A percentile compares a stretch with the other conserved stretches of the same genome.
Evolutionary conservation across 2,888 invertebrate species (phyloP).

Genomic region (Drosophila fungiperda): DNA sequence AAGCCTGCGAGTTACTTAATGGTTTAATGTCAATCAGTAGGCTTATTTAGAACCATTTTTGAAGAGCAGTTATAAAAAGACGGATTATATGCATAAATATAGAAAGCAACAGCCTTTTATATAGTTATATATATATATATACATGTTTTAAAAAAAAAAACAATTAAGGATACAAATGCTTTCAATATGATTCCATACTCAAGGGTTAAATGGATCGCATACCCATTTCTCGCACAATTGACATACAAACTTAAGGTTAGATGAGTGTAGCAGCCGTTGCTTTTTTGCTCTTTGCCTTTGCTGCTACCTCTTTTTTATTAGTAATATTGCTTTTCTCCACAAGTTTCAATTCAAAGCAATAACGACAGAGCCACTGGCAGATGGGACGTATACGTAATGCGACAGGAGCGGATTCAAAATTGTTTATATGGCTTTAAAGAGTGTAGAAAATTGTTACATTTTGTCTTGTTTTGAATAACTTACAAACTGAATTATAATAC

Average conservation of each 20-base stretch:
- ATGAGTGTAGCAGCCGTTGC: conserved; percentile 49
- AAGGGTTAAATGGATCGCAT: background rate
- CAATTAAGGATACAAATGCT: background rate
- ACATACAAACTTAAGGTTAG: conserved; percentile 52
- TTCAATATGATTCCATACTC: conserved; percentile 2
- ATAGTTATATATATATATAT: background rate
- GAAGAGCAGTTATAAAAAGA: background rate
- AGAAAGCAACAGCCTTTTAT: background rate
- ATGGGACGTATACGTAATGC: conserved; percentile 56
- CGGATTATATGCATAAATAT: background rate
- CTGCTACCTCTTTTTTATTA: background rate
- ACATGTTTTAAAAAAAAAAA: background rate
- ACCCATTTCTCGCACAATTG: conserved; percentile 34
- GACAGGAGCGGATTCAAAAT: conserved; percentile 31
- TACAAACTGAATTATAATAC: background rate
- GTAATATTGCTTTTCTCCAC: conserved; percentile 1
- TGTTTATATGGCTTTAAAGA: background rate
- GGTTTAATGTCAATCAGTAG: background rate
- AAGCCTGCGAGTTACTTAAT: background rate
- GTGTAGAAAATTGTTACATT: background rate
- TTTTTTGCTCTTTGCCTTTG: background rate
- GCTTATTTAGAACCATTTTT: background rate
- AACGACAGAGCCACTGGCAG: conserved; percentile 36
- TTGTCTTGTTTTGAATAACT: background rate
- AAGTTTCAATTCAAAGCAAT: conserved; percentile 51